Conservation (phyloP, 2,113 vertebrate species). For the Hemichromis elongatus region DNA sequence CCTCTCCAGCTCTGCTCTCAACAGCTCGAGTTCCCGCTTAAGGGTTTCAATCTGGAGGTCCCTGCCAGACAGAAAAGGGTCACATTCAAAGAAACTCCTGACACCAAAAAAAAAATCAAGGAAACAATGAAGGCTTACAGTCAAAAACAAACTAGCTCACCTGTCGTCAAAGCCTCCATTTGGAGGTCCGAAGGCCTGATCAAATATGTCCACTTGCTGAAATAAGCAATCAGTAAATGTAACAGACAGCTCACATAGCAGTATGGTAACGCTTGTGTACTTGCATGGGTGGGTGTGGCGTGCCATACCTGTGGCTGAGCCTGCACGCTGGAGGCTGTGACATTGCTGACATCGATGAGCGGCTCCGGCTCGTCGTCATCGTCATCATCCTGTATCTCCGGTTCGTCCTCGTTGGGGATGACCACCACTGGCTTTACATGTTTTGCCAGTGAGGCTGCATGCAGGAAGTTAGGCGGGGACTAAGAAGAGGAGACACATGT, state of each 20-base stretch:
- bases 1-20: conserved; percentile 85
- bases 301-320: conserved; percentile 57
- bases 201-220: conserved; percentile 83
- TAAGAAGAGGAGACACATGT: background rate
- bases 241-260: background rate
- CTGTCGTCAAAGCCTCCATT: conserved; percentile 87
- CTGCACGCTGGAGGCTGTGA: conserved; percentile 52
- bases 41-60: conserved; percentile 87
- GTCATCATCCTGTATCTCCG: conserved; percentile 75
- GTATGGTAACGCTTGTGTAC: background rate
- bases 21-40: conserved; percentile 82
- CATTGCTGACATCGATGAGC: conserved; percentile 82
- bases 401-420: conserved; percentile 83
- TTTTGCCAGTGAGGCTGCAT: conserved; percentile 89
- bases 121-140: background rate
- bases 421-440: conserved; percentile 96
- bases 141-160: conserved; percentile 54
- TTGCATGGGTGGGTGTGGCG: background rate
- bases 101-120: background rate
- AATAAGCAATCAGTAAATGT: background rate
- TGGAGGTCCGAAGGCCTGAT: conserved; percentile 87
- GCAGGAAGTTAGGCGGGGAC: conserved; percentile 90
- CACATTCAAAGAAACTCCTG: background rate
- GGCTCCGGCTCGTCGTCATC: conserved; percentile 88
- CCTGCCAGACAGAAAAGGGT: conserved; percentile 59